Evolutionary conservation across 2,888 invertebrate genomes (phyloP), one percentile per base, ranked within the genome.

Genomic region (Chloromyia formosa): DNA sequence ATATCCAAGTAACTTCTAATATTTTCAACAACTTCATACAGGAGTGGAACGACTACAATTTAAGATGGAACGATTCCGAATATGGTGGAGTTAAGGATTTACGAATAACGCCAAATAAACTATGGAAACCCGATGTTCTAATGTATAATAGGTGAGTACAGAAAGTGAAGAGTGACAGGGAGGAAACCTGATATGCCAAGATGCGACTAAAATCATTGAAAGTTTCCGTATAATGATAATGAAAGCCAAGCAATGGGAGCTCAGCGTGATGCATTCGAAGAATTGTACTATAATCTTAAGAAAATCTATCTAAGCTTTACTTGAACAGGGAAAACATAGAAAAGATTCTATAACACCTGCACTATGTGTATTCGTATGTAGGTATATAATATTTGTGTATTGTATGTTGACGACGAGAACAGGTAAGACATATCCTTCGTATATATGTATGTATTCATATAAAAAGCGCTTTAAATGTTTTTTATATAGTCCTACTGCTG

Each of bases 101-200:
- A 77, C 90, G 97, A 82, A 95, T 99, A 84, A 97, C 97, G 78
- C 95, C 97, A 71, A 94, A 94, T 86, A 94, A 94, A 85, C 90
- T 99, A 78, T 99, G 99, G 99, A 96, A 95, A 86, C 98, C 99
- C 78, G 98, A 99, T 87, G 95, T 99, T 82, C 93, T 99, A 79
- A 96, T 99, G 94, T 99, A 98, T 88, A 99, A 99, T 92, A 98
- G 98, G 97, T 97, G 89, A 89, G 84, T 81, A 62, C 45, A 2
- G 12, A 45, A 45, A 66, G 23, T n/a, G 18, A 20, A 20, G 16
- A n/a, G 10, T 18, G 3, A 54, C n/a, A n/a, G n/a, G n/a, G n/a
- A n/a, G n/a, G n/a, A n/a, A n/a, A n/a, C n/a, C n/a, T n/a, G n/a
- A n/a, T n/a, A n/a, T n/a, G n/a, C 7, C 54, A 54, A 54, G 42